Percentiles rank a stretch among this genome's conserved stretches.
Evolutionary conservation across 2,797 vertebrate genomes (phyloP).

Genomic region (Chelon auratus): DNA sequence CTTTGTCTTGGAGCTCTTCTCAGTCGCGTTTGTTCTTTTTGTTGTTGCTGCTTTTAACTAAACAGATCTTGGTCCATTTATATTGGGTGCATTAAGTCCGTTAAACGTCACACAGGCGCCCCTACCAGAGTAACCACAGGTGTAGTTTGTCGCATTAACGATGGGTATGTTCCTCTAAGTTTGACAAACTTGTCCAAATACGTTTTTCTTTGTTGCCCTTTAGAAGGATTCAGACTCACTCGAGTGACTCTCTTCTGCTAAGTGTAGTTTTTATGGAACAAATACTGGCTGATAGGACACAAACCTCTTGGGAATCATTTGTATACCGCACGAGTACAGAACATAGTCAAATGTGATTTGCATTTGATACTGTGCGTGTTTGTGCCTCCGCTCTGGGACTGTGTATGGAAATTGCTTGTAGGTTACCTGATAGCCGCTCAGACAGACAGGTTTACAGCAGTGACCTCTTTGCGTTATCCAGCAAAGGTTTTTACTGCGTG

Average conservation of each 20-base stretch:
- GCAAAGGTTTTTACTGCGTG: neutral
- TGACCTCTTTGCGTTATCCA: conserved; percentile 5
- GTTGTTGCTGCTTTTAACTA: neutral
- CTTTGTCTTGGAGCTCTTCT: neutral
- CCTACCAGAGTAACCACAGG: neutral
- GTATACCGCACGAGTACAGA: too few species aligned
- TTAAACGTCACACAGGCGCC: neutral
- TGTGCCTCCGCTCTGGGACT: neutral
- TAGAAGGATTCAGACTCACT: too few species aligned
- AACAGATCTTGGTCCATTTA: neutral
- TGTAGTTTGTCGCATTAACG: neutral
- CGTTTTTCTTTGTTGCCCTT: neutral
- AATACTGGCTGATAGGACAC: neutral
- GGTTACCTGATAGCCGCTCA: neutral
- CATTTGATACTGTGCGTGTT: too few species aligned
- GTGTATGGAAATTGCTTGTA: conserved; percentile 11
- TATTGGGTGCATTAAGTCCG: neutral
- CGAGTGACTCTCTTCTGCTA: neutral
- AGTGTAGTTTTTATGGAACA: neutral
- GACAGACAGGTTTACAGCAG: conserved; percentile 23
- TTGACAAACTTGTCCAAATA: neutral
- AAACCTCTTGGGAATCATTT: neutral
- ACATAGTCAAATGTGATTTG: too few species aligned
- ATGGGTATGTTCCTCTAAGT: neutral
- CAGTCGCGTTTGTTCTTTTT: neutral